Evolutionary conservation across 2,797 vertebrate species (phyloP).

Genomic region (Smutsia temminckii): DNA sequence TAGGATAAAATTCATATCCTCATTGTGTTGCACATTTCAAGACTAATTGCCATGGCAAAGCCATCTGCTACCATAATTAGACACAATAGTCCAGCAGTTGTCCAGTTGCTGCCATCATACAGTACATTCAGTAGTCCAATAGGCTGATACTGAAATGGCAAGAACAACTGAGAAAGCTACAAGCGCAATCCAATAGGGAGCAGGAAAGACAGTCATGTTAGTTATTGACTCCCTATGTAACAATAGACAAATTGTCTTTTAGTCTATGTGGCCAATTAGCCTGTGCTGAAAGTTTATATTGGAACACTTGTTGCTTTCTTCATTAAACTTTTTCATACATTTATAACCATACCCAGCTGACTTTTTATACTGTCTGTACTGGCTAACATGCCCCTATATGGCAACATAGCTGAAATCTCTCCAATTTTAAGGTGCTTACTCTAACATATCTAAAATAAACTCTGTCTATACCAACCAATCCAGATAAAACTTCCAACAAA

Average conservation of each 20-base stretch:
- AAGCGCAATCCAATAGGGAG: background rate
- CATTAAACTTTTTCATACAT: background rate
- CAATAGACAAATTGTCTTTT: conserved; percentile 14
- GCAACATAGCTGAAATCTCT: background rate
- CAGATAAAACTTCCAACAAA: background rate
- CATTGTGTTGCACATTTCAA: conserved; percentile 37
- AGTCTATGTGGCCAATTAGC: background rate
- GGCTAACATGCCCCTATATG: background rate
- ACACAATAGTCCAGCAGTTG: conserved; percentile 34
- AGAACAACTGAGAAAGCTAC: conserved; percentile 25
- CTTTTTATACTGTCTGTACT: background rate
- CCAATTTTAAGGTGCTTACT: background rate
- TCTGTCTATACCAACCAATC: background rate
- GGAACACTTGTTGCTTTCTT: background rate
- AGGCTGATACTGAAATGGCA: conserved; percentile 14
- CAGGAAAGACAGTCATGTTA: background rate
- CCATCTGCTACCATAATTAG: conserved; percentile 64
- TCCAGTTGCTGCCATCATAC: conserved; percentile 56
- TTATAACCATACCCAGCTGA: background rate
- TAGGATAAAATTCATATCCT: conserved; percentile 33
- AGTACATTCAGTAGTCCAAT: conserved; percentile 19
- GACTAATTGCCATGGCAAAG: conserved; percentile 46
- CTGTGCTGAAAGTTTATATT: background rate
- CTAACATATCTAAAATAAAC: background rate
- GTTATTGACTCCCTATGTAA: background rate